Evolutionary conservation across 2,113 vertebrate genomes (phyloP).

Genomic region (Chlamydotis undulata): DNA sequence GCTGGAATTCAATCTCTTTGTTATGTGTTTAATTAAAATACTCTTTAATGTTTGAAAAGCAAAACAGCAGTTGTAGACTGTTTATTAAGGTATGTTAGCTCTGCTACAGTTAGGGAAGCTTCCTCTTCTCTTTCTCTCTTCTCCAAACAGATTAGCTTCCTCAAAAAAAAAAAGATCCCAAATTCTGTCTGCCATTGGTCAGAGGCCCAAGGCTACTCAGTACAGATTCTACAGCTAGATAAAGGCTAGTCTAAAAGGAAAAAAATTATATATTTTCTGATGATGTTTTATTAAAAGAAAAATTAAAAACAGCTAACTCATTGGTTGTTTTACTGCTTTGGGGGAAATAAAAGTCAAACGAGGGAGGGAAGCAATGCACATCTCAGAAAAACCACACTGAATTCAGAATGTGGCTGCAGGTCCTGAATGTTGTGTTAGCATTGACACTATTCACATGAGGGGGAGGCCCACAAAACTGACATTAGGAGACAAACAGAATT

Average conservation of each 20-base stretch:
- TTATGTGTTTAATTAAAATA: neutral
- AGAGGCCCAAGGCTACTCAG: fast-evolving
- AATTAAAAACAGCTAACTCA: neutral
- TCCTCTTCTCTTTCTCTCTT: neutral
- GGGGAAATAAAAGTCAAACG: neutral
- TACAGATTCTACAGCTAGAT: neutral
- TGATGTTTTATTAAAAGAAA: neutral
- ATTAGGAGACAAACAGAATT: neutral
- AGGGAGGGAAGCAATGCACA: neutral
- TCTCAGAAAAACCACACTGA: neutral
- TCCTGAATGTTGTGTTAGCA: neutral
- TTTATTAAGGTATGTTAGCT: neutral
- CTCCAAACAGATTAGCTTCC: neutral
- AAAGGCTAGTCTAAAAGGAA: neutral
- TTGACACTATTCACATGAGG: neutral
- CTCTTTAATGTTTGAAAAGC: neutral
- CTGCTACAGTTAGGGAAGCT: neutral
- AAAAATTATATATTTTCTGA: neutral
- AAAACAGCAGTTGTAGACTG: neutral
- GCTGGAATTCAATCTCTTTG: neutral
- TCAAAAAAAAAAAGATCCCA: neutral
- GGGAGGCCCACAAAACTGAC: neutral
- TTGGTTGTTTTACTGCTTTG: neutral
- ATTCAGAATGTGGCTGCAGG: fast-evolving
- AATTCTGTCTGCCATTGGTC: neutral